Conservation (phyloP, 2,113 vertebrate species). For the Phrynosoma blainvillii region DNA sequence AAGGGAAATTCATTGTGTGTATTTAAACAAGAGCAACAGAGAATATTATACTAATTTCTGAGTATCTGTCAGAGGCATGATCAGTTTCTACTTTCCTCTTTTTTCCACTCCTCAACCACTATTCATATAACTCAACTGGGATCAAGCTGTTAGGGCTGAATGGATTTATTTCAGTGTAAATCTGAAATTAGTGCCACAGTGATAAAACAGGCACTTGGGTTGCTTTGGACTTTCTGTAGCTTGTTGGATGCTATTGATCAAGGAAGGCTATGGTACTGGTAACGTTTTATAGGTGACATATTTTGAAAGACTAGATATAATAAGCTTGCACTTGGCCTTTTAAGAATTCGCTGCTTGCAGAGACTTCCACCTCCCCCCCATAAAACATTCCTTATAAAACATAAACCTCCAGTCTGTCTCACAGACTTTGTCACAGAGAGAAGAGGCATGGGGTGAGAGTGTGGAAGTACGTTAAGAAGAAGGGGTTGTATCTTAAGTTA, state of each 20-base stretch:
- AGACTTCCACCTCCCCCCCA: too few relatives aligned
- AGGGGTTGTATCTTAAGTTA: neutral
- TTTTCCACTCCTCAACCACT: slow-evolving; percentile 34
- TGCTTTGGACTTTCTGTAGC: slow-evolving; percentile 63
- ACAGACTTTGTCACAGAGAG: neutral
- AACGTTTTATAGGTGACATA: slow-evolving; percentile 55
- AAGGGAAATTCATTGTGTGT: slow-evolving; percentile 60
- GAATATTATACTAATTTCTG: slow-evolving; percentile 69
- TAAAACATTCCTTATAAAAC: neutral
- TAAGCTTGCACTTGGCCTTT: slow-evolving; percentile 2
- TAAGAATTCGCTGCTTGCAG: neutral
- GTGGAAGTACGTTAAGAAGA: neutral
- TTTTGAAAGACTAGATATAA: slow-evolving; percentile 8
- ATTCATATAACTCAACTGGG: neutral
- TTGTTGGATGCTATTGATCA: slow-evolving; percentile 61
- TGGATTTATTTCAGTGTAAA: slow-evolving; percentile 45
- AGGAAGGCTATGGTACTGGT: slow-evolving; percentile 47
- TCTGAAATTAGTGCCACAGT: slow-evolving; percentile 36
- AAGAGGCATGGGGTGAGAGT: neutral
- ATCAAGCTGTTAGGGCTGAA: slow-evolving; percentile 11
- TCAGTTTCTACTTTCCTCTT: slow-evolving; percentile 54
- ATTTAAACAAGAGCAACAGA: slow-evolving; percentile 60
- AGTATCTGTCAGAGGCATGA: slow-evolving; percentile 42
- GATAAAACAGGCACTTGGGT: slow-evolving; percentile 38
- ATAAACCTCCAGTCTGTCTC: neutral